Evolutionary conservation across 2,113 vertebrate species (phyloP).

Genomic region (Centrocercus urophasianus): DNA sequence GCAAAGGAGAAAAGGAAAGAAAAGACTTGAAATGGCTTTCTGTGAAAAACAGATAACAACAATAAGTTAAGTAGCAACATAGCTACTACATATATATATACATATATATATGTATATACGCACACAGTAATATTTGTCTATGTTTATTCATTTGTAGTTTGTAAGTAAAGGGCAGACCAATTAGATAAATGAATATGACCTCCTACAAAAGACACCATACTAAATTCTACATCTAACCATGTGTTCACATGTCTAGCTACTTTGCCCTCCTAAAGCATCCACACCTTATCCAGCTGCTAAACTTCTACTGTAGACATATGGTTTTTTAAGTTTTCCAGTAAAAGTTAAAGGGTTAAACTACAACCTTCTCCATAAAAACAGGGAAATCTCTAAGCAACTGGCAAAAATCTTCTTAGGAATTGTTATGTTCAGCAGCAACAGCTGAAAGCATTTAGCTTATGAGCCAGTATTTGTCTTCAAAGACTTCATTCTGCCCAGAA

Average conservation of each 20-base stretch:
- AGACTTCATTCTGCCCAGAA: constrained; percentile 59
- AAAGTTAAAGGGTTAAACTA: constrained; percentile 53
- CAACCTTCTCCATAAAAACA: constrained; percentile 21
- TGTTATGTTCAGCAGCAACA: constrained; percentile 60
- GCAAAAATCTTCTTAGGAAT: constrained; percentile 59
- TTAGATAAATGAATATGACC: neutral
- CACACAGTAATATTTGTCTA: neutral
- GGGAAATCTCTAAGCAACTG: constrained; percentile 61
- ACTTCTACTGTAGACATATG: neutral
- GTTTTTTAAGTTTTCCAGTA: neutral
- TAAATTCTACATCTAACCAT: neutral
- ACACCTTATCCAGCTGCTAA: neutral
- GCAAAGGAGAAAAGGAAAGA: neutral
- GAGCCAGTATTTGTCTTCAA: constrained; percentile 69
- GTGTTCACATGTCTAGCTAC: neutral
- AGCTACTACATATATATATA: neutral
- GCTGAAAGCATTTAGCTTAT: constrained; percentile 72
- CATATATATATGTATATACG: neutral
- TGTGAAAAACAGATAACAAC: neutral
- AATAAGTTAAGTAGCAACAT: neutral
- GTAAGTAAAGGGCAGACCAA: neutral
- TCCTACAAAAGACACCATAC: neutral
- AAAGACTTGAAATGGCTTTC: neutral
- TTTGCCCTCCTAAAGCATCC: neutral
- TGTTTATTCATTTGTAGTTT: neutral